phyloP scores from a whole-genome alignment of 92 coral and sea anemone species.

The Epizoanthus stellaris region DNA sequence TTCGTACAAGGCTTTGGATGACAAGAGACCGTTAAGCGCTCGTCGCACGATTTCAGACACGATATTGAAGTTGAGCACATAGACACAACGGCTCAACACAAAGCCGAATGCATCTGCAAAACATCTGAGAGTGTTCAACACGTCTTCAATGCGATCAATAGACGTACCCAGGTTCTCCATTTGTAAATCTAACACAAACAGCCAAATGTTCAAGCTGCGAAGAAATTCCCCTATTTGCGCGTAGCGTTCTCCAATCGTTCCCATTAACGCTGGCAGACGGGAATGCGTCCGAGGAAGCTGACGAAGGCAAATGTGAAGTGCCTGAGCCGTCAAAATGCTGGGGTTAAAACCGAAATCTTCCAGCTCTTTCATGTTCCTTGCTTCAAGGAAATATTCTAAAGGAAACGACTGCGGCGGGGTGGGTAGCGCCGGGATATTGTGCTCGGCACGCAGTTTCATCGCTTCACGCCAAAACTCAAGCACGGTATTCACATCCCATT shows the following conservation, averaged over 20 bases:
- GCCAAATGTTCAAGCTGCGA: conserved; percentile 84
- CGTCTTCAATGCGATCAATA: conserved; percentile 69
- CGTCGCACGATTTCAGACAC: conserved; percentile 66
- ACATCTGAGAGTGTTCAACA: conserved; percentile 77
- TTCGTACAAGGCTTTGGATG: conserved; percentile 61
- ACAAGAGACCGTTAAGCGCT: conserved; percentile 60
- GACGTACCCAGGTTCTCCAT: conserved; percentile 61
- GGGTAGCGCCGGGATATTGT: conserved; percentile 38
- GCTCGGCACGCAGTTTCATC: conserved; percentile 64
- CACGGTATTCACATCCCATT: conserved; percentile 78
- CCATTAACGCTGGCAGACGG: conserved; percentile 80
- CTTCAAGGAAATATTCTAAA: conserved; percentile 78
- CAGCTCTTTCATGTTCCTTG: conserved; percentile 64
- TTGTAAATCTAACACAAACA: conserved; percentile 75
- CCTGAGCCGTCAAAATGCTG: conserved; percentile 80
- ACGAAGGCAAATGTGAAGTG: conserved; percentile 77
- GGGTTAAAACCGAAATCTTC: conserved; percentile 69
- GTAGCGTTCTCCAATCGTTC: conserved; percentile 85
- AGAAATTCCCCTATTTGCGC: conserved; percentile 88
- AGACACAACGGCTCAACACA: conserved; percentile 75
- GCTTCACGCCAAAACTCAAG: conserved; percentile 87
- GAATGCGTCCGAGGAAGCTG: conserved; percentile 73
- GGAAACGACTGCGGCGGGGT: conserved; percentile 65
- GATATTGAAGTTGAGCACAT: conserved; percentile 62
- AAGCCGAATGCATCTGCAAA: conserved; percentile 87